Conservation (phyloP, 1,140 invertebrate species). For the Popillia japonica region DNA sequence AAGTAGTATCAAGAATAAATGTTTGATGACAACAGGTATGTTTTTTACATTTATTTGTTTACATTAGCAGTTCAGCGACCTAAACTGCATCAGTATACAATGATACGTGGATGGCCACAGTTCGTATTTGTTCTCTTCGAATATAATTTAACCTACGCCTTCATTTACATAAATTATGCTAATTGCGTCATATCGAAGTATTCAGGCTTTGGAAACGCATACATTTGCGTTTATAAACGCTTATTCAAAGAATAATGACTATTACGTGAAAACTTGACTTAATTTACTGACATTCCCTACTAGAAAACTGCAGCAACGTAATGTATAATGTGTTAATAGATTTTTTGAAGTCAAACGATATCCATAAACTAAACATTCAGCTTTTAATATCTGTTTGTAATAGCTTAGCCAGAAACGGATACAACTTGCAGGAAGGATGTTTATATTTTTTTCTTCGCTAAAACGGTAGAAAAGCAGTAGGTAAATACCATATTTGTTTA, state of each 20-base stretch:
- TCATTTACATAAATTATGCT: slow-evolving; percentile 30
- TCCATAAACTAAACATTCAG: neutral
- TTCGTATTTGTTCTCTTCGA: slow-evolving; percentile 1
- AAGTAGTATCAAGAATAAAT: too few relatives aligned
- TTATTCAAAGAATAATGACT: neutral
- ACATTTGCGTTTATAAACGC: slow-evolving; percentile 13
- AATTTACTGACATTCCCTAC: slow-evolving; percentile 13
- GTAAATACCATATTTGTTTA: too few relatives aligned
- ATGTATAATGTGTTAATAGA: neutral
- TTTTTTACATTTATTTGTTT: slow-evolving; percentile 23
- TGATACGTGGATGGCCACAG: neutral
- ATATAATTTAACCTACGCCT: slow-evolving; percentile 25
- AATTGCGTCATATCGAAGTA: slow-evolving; percentile 13
- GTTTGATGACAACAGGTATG: neutral
- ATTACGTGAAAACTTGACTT: too few relatives aligned
- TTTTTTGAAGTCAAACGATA: neutral
- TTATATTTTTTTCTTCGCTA: slow-evolving; percentile 15
- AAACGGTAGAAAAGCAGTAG: neutral
- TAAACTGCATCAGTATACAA: neutral
- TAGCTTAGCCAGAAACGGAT: neutral
- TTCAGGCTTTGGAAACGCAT: slow-evolving; percentile 1
- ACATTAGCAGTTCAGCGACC: slow-evolving; percentile 26
- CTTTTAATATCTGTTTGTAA: slow-evolving; percentile 8
- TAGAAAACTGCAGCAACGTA: neutral
- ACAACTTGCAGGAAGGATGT: neutral